Evolutionary conservation across 2,888 invertebrate genomes (phyloP).

Genomic region (Thelaira solivaga): DNA sequence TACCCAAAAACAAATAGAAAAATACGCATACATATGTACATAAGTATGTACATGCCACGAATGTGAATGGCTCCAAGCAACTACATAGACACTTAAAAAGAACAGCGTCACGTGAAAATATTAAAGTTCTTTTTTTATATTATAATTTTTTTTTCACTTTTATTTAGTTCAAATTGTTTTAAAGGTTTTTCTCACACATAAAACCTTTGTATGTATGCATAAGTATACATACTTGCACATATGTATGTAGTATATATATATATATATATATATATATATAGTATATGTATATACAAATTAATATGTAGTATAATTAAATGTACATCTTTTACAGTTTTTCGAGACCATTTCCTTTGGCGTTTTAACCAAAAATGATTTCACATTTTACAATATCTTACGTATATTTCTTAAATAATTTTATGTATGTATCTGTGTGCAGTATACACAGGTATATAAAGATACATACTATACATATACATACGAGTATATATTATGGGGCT

Average conservation of each 20-base stretch:
- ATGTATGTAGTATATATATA: slow-evolving; percentile 8
- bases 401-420: too few relatives aligned
- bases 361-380: not conserved
- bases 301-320: not conserved
- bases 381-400: too few relatives aligned
- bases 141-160: slow-evolving; percentile 11
- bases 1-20: slow-evolving; percentile 31
- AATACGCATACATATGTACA: not conserved
- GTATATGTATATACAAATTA: not conserved
- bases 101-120: slow-evolving; percentile 57
- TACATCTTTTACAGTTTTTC: not conserved
- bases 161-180: slow-evolving; percentile 12
- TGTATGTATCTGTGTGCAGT: too few relatives aligned
- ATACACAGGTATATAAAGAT: too few relatives aligned
- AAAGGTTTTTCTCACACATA: slow-evolving; percentile 27
- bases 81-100: slow-evolving; percentile 14
- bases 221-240: not conserved
- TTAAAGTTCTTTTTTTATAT: slow-evolving; percentile 28
- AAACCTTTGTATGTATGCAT: not conserved
- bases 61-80: slow-evolving; percentile 42
- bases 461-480: too few relatives aligned
- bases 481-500: too few relatives aligned
- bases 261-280: not conserved
- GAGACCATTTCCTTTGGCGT: not conserved
- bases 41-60: not conserved